phyloP scores from a whole-genome alignment of 2,113 vertebrate genomes.

The Stegostoma tigrinum region DNA sequence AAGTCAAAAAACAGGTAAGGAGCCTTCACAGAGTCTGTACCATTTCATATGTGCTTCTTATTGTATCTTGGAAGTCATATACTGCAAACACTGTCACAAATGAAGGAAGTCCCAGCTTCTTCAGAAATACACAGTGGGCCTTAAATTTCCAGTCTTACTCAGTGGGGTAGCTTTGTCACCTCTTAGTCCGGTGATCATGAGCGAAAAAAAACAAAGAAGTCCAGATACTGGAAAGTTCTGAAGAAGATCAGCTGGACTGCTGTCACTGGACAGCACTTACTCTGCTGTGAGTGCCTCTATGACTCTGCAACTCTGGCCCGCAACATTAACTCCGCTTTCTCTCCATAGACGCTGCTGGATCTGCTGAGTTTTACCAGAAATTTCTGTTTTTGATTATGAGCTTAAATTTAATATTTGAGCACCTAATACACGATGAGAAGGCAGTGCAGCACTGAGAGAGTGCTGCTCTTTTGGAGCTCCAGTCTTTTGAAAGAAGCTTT shows the following conservation, averaged over 20 bases:
- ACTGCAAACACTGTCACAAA: neutral
- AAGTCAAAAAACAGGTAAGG: conserved; percentile 67
- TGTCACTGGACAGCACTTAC: neutral
- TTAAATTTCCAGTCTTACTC: neutral
- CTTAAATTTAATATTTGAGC: neutral
- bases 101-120: neutral
- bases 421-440: neutral
- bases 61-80: neutral
- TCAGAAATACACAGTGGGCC: neutral
- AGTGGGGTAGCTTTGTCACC: neutral
- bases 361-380: too few species aligned
- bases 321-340: too few species aligned
- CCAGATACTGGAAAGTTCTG: too few species aligned
- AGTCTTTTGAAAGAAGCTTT: neutral
- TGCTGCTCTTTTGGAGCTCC: neutral
- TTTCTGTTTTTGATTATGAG: too few species aligned
- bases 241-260: too few species aligned
- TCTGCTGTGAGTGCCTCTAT: neutral
- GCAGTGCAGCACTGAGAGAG: neutral
- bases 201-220: neutral
- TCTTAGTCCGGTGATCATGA: neutral
- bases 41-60: neutral
- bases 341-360: too few species aligned
- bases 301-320: too few species aligned
- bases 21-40: neutral